These are phyloP conservation scores for Mythimna ferrago DNA, from an alignment of 2,888 invertebrate species.

Conservation along the genomic window DNA sequence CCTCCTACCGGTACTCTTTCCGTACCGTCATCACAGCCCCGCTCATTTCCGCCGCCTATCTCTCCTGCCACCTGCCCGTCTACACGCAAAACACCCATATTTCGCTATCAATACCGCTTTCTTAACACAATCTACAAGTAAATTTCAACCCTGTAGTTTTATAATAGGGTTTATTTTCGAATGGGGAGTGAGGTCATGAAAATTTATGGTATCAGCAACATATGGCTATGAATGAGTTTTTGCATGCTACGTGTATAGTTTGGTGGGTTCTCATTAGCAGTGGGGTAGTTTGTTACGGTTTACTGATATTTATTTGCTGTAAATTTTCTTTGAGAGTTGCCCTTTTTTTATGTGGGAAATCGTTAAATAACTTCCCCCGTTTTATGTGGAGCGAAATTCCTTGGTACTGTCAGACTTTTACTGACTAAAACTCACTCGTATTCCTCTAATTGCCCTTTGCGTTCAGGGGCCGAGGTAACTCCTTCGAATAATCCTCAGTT, in stretches of 20 bases:
- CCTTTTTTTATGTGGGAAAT: neutral
- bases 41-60: slow-evolving; percentile 66
- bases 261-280: slow-evolving; percentile 53
- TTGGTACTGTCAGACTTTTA: no score
- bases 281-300: slow-evolving; percentile 31
- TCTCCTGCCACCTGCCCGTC: slow-evolving; percentile 69
- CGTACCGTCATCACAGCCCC: slow-evolving; percentile 61
- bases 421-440: no score
- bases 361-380: no score
- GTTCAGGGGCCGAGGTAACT: no score
- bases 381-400: no score
- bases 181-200: slow-evolving; percentile 50
- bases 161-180: slow-evolving; percentile 15
- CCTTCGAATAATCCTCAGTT: no score
- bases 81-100: slow-evolving; percentile 78
- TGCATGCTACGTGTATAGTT: slow-evolving; percentile 51
- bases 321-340: slow-evolving; percentile 6
- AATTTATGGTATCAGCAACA: slow-evolving; percentile 67
- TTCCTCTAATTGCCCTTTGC: no score
- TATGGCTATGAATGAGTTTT: slow-evolving; percentile 65
- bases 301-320: slow-evolving; percentile 41
- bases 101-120: slow-evolving; percentile 75
- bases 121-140: slow-evolving; percentile 27
- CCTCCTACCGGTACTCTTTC: slow-evolving; percentile 42
- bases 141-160: neutral